Percentiles rank a stretch among this genome's conserved stretches.
These are phyloP conservation scores for Agrypnia vestita DNA, from an alignment of 1,140 invertebrate species.

Conservation along the genomic window DNA sequence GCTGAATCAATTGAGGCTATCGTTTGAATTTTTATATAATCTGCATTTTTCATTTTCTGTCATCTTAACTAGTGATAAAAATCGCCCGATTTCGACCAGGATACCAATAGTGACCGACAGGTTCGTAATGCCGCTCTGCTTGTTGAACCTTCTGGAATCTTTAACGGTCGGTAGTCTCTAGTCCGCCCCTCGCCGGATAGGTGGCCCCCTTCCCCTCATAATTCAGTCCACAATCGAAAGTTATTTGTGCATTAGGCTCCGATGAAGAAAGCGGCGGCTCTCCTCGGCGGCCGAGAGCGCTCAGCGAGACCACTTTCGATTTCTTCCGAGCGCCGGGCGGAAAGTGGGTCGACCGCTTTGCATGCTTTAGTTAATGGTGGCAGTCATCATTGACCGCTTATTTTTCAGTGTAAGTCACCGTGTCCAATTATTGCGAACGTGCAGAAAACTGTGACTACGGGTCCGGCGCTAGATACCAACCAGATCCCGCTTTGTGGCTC, in stretches of 20 bases:
- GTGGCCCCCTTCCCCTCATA: neutral
- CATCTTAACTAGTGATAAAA: too few relatives aligned
- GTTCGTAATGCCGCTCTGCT: too few relatives aligned
- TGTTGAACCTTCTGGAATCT: too few relatives aligned
- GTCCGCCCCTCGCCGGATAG: neutral
- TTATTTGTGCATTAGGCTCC: conserved; percentile 29
- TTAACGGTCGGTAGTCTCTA: neutral
- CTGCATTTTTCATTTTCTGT: too few relatives aligned
- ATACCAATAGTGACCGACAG: too few relatives aligned
- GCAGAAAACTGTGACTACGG: too few relatives aligned
- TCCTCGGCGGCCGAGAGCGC: neutral
- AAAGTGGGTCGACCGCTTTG: conserved; percentile 13
- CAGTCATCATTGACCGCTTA: neutral
- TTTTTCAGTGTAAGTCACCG: neutral
- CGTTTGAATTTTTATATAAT: too few relatives aligned
- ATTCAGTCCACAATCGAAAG: conserved; percentile 42
- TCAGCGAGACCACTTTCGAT: conserved; percentile 18
- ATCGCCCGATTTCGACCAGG: too few relatives aligned
- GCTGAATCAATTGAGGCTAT: too few relatives aligned
- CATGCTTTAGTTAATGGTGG: neutral
- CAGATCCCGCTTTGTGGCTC: too few relatives aligned
- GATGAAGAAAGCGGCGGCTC: conserved; percentile 28
- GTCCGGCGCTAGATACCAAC: too few relatives aligned
- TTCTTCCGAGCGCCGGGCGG: neutral
- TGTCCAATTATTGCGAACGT: neutral